phyloP scores from a whole-genome alignment of 2,113 vertebrate species.

The Dicaeum eximium region DNA sequence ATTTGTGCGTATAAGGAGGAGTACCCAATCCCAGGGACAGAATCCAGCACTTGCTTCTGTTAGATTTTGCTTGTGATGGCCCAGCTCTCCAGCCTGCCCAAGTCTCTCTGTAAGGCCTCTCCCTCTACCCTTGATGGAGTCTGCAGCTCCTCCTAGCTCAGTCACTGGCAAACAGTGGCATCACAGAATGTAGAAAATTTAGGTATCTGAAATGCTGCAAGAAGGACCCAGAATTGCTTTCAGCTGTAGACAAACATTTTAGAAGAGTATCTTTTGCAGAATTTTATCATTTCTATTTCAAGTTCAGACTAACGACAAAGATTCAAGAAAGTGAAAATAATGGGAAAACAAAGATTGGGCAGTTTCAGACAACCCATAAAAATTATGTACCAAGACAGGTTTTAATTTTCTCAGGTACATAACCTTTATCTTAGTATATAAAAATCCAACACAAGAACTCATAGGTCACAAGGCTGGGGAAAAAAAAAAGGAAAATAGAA shows the following conservation, averaged over 20 bases:
- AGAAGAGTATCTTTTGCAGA: not conserved
- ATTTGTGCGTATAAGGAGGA: not conserved
- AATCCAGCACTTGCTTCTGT: not conserved
- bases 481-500: too few species aligned
- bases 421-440: not conserved
- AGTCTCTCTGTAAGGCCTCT: not conserved
- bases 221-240: not conserved
- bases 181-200: not conserved
- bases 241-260: not conserved
- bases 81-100: not conserved
- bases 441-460: not conserved
- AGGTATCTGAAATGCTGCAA: not conserved
- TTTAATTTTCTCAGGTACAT: not conserved
- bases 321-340: not conserved
- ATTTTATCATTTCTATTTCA: not conserved
- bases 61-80: not conserved
- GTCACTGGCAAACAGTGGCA: not conserved
- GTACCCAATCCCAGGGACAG: not conserved
- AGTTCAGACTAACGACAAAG: not conserved
- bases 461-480: too few species aligned
- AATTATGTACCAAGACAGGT: not conserved
- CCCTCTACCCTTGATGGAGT: not conserved
- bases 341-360: not conserved
- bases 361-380: not conserved
- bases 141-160: not conserved